Evolutionary conservation across 2,113 vertebrate species (phyloP), one percentile per base, ranked within the genome.

Genomic region (Bubo scandiacus): DNA sequence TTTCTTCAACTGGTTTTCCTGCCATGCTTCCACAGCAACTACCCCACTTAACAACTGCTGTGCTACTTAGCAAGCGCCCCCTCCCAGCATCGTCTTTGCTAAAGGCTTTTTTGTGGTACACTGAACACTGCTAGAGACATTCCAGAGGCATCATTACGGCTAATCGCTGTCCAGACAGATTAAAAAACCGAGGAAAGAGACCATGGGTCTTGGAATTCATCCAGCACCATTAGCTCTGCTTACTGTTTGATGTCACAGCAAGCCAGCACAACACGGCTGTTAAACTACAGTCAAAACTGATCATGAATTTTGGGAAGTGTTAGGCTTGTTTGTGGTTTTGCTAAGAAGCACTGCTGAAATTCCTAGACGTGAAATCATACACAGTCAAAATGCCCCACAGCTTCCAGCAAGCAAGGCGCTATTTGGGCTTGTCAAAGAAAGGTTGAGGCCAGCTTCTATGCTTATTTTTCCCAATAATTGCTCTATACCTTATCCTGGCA

Each of bases 81-180:
- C 13, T 40, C 45, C 17, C 58, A 42, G 42, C 78, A 66, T 2
- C 0, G 4, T 59, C 79, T 83, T 51, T 51, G 66, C 54, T 90
- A 43, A 74, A 96, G 55, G 54, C 58, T 90, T 86, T 91, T 86
- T 62, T 63, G 38, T 22, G 32, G 47, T 47, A 52, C 86, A 49
- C 85, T 73, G 29, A 94, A 72, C 70, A 20, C 19, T 51, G 72
- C 80, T 72, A 92, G 59, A 63, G 88, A 93, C 91, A 96, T 94
- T 97, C 93, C 94, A 97, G 84, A 91, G 85, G 81, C 94, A 91
- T 91, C 93, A 90, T 87, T 91, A 81, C 47, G 87, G 86, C 85
- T 97, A 96, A 97, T 95, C 95, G 92, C 95, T 95, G 91, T 82
- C 93, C 92, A 95, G 91, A 90, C 96, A 93, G 87, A 96, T 88